Percentiles rank a stretch among this genome's conserved stretches.
These are phyloP conservation scores for Cheiracanthium punctorium DNA, from an alignment of 2,888 invertebrate species.

Conservation along the genomic window DNA sequence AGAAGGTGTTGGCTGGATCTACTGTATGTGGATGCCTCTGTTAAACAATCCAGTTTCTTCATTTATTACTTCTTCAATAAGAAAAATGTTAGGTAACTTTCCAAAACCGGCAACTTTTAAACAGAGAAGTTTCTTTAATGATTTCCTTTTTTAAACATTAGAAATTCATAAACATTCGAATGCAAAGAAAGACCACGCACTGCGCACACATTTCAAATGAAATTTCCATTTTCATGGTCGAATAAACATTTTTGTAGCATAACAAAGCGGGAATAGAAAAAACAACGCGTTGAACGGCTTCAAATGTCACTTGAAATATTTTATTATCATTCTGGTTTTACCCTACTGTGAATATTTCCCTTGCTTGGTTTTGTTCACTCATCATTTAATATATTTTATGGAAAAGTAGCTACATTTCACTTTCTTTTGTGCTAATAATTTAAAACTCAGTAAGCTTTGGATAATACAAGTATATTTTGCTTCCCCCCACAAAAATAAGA, in stretches of 20 bases:
- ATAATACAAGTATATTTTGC: too few relatives aligned
- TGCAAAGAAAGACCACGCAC: neutral
- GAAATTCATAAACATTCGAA: neutral
- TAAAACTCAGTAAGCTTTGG: too few relatives aligned
- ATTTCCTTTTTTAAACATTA: neutral
- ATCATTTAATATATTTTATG: neutral
- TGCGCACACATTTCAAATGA: neutral
- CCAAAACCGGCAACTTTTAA: too few relatives aligned
- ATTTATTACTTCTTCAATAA: too few relatives aligned
- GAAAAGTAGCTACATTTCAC: too few relatives aligned
- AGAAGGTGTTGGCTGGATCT: too few relatives aligned
- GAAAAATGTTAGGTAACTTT: too few relatives aligned
- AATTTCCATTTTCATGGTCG: neutral
- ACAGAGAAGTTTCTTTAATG: neutral
- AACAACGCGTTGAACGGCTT: neutral
- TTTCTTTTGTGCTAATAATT: too few relatives aligned
- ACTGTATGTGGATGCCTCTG: too few relatives aligned
- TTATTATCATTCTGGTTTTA: slow-evolving; percentile 1
- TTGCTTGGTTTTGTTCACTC: neutral
- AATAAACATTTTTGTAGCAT: slow-evolving; percentile 3
- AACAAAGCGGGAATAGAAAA: neutral
- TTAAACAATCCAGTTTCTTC: too few relatives aligned
- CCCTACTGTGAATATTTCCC: neutral
- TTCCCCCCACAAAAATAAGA: too few relatives aligned
- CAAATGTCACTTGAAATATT: neutral